Evolutionary conservation across 2,888 invertebrate species (phyloP).

Genomic region (Griposia aprilina): DNA sequence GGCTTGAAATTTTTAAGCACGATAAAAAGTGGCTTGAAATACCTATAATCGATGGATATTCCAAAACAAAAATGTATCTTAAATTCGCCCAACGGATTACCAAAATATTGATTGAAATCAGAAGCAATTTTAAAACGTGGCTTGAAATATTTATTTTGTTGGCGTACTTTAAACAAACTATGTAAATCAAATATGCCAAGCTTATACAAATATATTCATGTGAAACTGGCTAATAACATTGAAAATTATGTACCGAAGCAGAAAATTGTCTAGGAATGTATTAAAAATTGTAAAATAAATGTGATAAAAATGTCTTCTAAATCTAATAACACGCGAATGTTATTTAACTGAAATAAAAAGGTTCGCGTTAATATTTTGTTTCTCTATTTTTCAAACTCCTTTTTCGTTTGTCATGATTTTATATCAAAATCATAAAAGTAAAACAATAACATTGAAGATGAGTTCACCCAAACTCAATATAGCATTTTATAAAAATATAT

Average conservation of each 20-base stretch:
- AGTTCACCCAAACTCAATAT: slow-evolving; percentile 63
- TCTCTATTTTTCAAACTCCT: slow-evolving; percentile 38
- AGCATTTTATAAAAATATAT: slow-evolving; percentile 45
- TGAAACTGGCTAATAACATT: not conserved
- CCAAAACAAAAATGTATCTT: not conserved
- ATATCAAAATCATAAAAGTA: not conserved
- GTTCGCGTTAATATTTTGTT: slow-evolving; percentile 58
- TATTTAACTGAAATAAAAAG: slow-evolving; percentile 57
- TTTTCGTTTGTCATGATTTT: not conserved
- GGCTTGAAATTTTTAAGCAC: slow-evolving; percentile 19
- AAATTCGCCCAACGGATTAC: not conserved
- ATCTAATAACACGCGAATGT: slow-evolving; percentile 53
- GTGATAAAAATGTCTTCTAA: slow-evolving; percentile 61
- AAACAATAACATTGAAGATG: not conserved
- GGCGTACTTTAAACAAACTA: not conserved
- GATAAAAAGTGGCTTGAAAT: slow-evolving; percentile 5
- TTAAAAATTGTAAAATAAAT: slow-evolving; percentile 51
- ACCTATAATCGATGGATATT: not conserved
- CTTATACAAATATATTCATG: not conserved
- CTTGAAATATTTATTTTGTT: slow-evolving; percentile 2
- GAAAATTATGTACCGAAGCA: slow-evolving; percentile 23
- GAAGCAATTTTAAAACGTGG: not conserved
- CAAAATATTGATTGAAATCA: not conserved
- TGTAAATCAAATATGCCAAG: slow-evolving; percentile 22
- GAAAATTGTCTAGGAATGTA: slow-evolving; percentile 40